phyloP scores from a whole-genome alignment of 2,797 vertebrate genomes.

The Sebastes taczanowskii region DNA sequence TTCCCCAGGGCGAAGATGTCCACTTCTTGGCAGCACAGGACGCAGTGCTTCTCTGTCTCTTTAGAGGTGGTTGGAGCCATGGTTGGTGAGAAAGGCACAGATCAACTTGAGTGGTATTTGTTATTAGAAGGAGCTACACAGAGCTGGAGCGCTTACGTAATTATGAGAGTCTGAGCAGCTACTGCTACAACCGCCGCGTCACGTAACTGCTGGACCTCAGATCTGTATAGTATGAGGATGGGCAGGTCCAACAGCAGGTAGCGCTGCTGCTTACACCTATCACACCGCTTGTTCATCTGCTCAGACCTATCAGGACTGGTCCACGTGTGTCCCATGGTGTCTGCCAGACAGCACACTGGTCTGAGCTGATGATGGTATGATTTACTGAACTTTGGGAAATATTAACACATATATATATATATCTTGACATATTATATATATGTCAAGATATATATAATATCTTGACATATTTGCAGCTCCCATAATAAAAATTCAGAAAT shows the following conservation, averaged over 20 bases:
- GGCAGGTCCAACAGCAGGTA: not conserved
- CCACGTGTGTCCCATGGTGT: constrained; percentile 50
- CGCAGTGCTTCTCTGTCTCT: constrained; percentile 87
- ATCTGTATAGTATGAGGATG: constrained; percentile 34
- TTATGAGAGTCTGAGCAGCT: constrained; percentile 33
- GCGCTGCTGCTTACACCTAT: not conserved
- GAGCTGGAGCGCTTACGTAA: constrained; percentile 64
- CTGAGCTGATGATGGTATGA: not conserved
- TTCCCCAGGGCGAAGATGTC: constrained; percentile 94
- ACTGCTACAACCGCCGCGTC: constrained; percentile 43
- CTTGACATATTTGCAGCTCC: too few relatives aligned
- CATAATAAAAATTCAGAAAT: too few relatives aligned
- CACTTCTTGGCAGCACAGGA: constrained; percentile 95
- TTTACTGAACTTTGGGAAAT: not conserved
- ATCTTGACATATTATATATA: too few relatives aligned
- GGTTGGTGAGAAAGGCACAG: constrained; percentile 31
- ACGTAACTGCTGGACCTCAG: not conserved
- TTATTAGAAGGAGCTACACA: constrained; percentile 8
- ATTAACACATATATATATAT: too few relatives aligned
- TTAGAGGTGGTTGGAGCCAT: constrained; percentile 79
- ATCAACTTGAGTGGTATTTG: constrained; percentile 3
- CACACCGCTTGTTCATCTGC: too few relatives aligned
- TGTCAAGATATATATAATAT: too few relatives aligned
- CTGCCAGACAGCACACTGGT: not conserved
- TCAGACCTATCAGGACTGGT: not conserved